Base-by-base conservation (phyloP, 2,888 invertebrate genomes). In the Lepidocyrtoides sp. region DNA sequence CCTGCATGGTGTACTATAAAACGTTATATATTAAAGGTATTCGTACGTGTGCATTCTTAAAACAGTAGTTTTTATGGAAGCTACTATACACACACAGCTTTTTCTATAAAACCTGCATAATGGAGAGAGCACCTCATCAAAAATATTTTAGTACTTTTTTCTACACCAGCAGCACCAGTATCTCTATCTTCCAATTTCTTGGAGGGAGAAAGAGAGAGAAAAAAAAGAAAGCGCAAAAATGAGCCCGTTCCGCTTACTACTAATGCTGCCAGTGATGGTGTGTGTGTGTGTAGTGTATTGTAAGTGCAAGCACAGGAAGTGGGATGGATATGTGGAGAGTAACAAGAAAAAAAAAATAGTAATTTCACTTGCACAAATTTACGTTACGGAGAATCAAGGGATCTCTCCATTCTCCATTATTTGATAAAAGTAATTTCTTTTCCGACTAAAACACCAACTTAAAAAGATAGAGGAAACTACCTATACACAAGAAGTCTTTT, bases 391-490 rank as follows among this genome's bases (percentile, higher is more conserved):
- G 82, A 89, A 89, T 83, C 89, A 83, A 83, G 89, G 63, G 75
- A 75, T 89, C 72, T 89, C 77, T 83, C 63, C 84, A 77, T 89
- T 89, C 77, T 44, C 83, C 89, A 89, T 89, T 83, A 92, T 88
- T 92, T 91, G 92, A 90, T 91, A 91, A 92, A 92, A 79, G 91
- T 92, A 92, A 92, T 92, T 92, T 92, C 84, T 87, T 92, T 54
- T 79, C 54, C 51, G 54, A 79, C 79, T 54, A 79, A 79, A 54
- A 79, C 79, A 79, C 79, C 79, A 79, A 36, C 79, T 79, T 54
- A 32, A 75, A 66, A 66, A 75, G 75, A 48, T 75, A 75, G 69
- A 69, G 44, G 41, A 7, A 48, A 0, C 2, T 3, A 14, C 48
- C 23, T 48, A 7, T 20, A 32, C 32, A 0, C 66, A 5, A n/a